These are phyloP conservation scores for Eupithecia dodoneata DNA, from an alignment of 2,888 invertebrate genomes.

Conservation along the genomic window DNA sequence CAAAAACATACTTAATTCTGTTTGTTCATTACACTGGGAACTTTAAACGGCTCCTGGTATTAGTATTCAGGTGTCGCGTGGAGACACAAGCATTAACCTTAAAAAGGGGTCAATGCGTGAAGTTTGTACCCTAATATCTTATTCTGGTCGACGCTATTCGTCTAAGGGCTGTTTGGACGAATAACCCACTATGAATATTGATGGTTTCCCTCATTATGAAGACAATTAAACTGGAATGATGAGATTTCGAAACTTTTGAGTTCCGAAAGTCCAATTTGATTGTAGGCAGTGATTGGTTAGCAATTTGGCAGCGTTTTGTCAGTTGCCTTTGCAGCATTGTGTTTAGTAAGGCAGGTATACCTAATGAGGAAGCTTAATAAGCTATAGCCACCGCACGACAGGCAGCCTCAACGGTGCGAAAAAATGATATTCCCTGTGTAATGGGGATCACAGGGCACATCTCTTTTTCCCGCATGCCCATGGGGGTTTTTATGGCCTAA, in stretches of 20 bases:
- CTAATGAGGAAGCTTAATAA: too few relatives aligned
- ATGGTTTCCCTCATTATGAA: conserved; percentile 64
- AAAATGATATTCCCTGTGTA: not conserved
- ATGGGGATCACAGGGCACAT: too few relatives aligned
- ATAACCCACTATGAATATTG: conserved; percentile 76
- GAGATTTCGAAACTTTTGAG: conserved; percentile 49
- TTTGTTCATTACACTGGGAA: conserved; percentile 43
- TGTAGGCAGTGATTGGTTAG: conserved; percentile 14
- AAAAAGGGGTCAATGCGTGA: conserved; percentile 82
- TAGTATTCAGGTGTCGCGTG: conserved; percentile 76
- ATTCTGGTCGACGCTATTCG: conserved; percentile 73
- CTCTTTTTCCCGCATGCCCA: too few relatives aligned
- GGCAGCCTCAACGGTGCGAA: not conserved
- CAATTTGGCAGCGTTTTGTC: not conserved
- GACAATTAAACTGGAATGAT: conserved; percentile 61
- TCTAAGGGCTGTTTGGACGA: conserved; percentile 68
- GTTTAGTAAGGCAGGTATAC: not conserved
- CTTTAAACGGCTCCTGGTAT: conserved; percentile 52
- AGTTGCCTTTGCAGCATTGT: not conserved
- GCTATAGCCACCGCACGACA: not conserved
- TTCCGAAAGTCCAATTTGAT: conserved; percentile 25
- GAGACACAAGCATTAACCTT: conserved; percentile 77
- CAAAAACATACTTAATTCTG: conserved; percentile 40
- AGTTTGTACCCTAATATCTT: conserved; percentile 80
- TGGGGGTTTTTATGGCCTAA: too few relatives aligned